phyloP scores from a whole-genome alignment of 2,888 invertebrate species.

The Mimumesa dahlbomi region DNA sequence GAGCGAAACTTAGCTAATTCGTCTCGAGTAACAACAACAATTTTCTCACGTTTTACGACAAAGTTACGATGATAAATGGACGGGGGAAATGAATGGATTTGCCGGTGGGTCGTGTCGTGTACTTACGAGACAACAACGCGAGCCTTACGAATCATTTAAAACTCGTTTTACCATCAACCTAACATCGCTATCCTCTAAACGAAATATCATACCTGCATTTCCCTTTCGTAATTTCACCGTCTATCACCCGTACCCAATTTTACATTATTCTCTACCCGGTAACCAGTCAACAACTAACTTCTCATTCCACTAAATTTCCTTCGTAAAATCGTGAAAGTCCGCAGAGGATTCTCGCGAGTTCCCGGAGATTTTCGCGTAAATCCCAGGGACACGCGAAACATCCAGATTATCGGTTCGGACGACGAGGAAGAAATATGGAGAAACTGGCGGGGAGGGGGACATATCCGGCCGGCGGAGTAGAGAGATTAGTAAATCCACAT shows the following conservation, averaged over 20 bases:
- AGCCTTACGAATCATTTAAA: neutral
- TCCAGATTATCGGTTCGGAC: slow-evolving; percentile 24
- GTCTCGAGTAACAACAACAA: slow-evolving; percentile 45
- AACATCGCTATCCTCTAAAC: slow-evolving; percentile 19
- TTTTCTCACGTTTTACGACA: slow-evolving; percentile 59
- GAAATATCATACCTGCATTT: no score
- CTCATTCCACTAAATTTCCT: no score
- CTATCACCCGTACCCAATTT: no score
- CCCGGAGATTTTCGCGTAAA: neutral
- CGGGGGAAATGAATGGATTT: slow-evolving; percentile 32
- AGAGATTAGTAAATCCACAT: slow-evolving; percentile 77
- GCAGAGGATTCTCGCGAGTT: no score
- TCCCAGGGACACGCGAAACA: slow-evolving; percentile 8
- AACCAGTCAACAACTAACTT: no score
- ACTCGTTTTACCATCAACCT: slow-evolving; percentile 18
- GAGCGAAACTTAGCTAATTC: slow-evolving; percentile 51
- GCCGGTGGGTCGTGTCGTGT: slow-evolving; percentile 18
- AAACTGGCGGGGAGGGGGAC: slow-evolving; percentile 17
- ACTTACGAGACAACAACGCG: slow-evolving; percentile 14
- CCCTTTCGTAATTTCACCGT: no score
- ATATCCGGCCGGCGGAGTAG: slow-evolving; percentile 58
- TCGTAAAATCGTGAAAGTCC: no score
- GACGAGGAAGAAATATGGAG: slow-evolving; percentile 21
- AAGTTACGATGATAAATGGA: slow-evolving; percentile 43
- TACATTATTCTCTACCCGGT: no score